phyloP scores from a whole-genome alignment of 2,888 invertebrate species.

The Emmelina monodactyla region DNA sequence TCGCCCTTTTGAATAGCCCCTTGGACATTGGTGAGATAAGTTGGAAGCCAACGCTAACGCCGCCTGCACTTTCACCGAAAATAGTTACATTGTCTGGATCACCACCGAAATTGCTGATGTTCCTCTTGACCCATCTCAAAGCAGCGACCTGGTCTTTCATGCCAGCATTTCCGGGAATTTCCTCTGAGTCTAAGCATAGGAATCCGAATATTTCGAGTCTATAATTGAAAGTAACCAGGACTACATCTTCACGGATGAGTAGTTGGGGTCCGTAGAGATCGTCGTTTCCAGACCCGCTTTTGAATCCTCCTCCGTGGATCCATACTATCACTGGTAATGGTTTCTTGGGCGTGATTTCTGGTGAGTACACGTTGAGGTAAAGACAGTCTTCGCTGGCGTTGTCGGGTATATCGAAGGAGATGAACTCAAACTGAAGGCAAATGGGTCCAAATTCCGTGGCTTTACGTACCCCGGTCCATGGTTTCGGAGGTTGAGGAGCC shows the following conservation, averaged over 20 bases:
- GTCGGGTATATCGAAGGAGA: slow-evolving; percentile 8
- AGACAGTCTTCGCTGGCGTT: slow-evolving; percentile 38
- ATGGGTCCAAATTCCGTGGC: slow-evolving; percentile 24
- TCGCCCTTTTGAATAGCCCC: slow-evolving; percentile 43
- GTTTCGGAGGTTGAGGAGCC: slow-evolving; percentile 25
- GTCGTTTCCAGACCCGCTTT: slow-evolving; percentile 24
- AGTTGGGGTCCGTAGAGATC: slow-evolving; percentile 24
- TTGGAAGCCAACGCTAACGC: slow-evolving; percentile 24
- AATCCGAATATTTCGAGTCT: slow-evolving; percentile 27
- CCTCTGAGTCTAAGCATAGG: slow-evolving; percentile 24
- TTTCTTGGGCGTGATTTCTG: slow-evolving; percentile 19
- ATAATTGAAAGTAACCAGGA: slow-evolving; percentile 29
- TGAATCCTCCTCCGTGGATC: slow-evolving; percentile 26
- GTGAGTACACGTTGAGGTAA: slow-evolving; percentile 34
- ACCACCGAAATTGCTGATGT: slow-evolving; percentile 30
- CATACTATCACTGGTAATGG: slow-evolving; percentile 31
- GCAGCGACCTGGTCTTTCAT: slow-evolving; percentile 34
- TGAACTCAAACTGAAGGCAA: slow-evolving; percentile 21
- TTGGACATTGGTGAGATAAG: slow-evolving; percentile 35
- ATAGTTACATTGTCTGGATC: slow-evolving; percentile 31
- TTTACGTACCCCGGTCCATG: slow-evolving; percentile 28
- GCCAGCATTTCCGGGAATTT: slow-evolving; percentile 29
- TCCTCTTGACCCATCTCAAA: slow-evolving; percentile 28
- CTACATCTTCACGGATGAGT: slow-evolving; percentile 22
- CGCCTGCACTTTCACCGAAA: slow-evolving; percentile 36